Percentiles rank a stretch among this genome's conserved stretches.
These are phyloP conservation scores for Cataglyphis altisquamis DNA, from an alignment of 2,888 invertebrate genomes.

Conservation along the genomic window DNA sequence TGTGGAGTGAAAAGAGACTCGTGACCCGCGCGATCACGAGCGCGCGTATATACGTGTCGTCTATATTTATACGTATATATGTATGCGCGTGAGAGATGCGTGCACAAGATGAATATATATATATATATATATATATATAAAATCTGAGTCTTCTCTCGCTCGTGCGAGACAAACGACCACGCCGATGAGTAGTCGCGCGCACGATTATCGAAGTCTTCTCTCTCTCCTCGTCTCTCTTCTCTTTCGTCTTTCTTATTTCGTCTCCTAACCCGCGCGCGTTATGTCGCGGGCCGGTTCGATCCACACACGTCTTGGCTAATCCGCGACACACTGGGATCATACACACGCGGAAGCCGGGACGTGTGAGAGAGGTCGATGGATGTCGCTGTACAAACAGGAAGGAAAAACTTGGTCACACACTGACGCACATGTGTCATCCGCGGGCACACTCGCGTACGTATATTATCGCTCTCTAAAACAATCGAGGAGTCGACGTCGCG, in stretches of 20 bases:
- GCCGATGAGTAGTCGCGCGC: constrained; percentile 48
- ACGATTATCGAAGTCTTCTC: constrained; percentile 51
- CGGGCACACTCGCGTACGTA: constrained; percentile 58
- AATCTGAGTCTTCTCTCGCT: constrained; percentile 58
- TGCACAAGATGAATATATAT: constrained; percentile 72
- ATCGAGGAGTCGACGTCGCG: background rate
- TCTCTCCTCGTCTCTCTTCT: constrained; percentile 62
- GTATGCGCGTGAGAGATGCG: constrained; percentile 50
- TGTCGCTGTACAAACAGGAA: constrained; percentile 27
- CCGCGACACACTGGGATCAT: no score
- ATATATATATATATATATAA: background rate
- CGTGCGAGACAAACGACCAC: constrained; percentile 64
- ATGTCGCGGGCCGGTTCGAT: constrained; percentile 53
- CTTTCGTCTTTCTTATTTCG: constrained; percentile 2
- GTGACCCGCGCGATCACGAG: constrained; percentile 46
- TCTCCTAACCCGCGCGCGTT: constrained; percentile 16
- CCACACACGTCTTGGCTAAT: constrained; percentile 29
- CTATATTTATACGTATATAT: constrained; percentile 62
- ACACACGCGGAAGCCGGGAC: constrained; percentile 26
- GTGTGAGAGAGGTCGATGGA: background rate
- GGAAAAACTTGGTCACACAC: constrained; percentile 60
- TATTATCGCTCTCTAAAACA: background rate
- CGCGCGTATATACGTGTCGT: background rate
- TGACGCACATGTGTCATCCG: constrained; percentile 37
- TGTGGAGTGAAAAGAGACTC: background rate